A percentile compares a stretch with the other conserved stretches of the same genome.
These are phyloP conservation scores for Notocelia uddmanniana DNA, from an alignment of 2,888 invertebrate genomes.

Conservation along the genomic window DNA sequence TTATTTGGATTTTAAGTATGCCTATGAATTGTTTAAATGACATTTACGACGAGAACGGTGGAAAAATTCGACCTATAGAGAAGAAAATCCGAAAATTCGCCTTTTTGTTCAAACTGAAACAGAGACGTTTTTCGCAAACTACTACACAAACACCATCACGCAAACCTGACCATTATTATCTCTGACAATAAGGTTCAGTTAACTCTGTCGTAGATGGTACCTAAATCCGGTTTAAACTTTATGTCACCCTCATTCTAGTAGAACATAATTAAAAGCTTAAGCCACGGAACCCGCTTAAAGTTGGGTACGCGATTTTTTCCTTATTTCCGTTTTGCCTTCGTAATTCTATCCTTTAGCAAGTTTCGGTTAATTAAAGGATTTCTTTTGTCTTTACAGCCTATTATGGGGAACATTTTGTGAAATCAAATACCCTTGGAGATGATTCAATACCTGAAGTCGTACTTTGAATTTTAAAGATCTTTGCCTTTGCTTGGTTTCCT, in stretches of 20 bases:
- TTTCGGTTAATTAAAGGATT: constrained; percentile 46
- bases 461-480: constrained; percentile 17
- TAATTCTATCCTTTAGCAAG: constrained; percentile 49
- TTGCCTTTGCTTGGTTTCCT: neutral
- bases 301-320: constrained; percentile 10
- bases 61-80: too few species aligned
- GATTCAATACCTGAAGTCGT: constrained; percentile 30
- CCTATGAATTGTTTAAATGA: too few species aligned
- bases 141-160: too few species aligned
- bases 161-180: too few species aligned
- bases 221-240: neutral
- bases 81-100: too few species aligned
- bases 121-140: too few species aligned
- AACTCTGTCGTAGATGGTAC: too few species aligned
- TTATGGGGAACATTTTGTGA: constrained; percentile 28
- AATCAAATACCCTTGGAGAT: constrained; percentile 36
- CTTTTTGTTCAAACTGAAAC: too few species aligned
- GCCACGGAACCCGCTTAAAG: constrained; percentile 16
- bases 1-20: too few species aligned
- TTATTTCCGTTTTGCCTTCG: constrained; percentile 44
- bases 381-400: constrained; percentile 34
- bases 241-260: neutral
- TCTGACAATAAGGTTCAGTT: too few species aligned
- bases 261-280: constrained; percentile 28
- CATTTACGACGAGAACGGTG: too few species aligned